Evolutionary conservation across 2,797 vertebrate genomes (phyloP).

Genomic region (Pachyuromys duprasi): DNA sequence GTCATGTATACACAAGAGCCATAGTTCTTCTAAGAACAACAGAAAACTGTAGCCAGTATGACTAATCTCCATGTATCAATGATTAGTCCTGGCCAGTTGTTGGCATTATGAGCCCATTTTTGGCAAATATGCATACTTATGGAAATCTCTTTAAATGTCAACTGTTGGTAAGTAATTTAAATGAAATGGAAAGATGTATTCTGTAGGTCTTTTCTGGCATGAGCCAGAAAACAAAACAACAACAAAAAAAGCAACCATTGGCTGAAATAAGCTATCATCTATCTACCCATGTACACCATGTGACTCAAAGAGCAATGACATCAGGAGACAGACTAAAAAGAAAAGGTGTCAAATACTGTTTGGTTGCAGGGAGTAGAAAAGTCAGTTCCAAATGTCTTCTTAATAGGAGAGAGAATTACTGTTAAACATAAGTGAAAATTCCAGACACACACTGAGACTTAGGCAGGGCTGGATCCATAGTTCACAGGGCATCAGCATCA

Average conservation of each 20-base stretch:
- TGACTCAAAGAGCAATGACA: constrained; percentile 28
- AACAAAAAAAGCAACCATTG: neutral
- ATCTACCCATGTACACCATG: neutral
- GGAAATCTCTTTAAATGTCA: constrained; percentile 11
- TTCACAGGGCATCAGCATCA: neutral
- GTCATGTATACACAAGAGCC: too few relatives aligned
- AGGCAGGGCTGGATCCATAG: neutral
- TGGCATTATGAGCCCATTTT: neutral
- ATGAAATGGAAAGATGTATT: constrained; percentile 1
- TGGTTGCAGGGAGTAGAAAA: neutral
- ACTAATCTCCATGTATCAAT: neutral
- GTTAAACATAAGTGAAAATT: neutral
- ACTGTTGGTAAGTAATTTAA: constrained; percentile 39
- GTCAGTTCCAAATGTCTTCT: neutral
- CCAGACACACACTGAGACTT: neutral
- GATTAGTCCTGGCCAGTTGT: neutral
- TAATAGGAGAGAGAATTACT: neutral
- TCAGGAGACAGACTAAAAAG: constrained; percentile 11
- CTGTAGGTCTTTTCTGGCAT: neutral
- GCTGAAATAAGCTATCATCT: neutral
- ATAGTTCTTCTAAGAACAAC: neutral
- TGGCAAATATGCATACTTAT: neutral
- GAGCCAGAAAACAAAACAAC: neutral
- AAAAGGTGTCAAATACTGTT: neutral
- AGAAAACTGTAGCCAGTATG: neutral